Evolutionary conservation across 2,797 vertebrate species (phyloP), one percentile per base, ranked within the genome.

Genomic region (Hyperoplus immaculatus): DNA sequence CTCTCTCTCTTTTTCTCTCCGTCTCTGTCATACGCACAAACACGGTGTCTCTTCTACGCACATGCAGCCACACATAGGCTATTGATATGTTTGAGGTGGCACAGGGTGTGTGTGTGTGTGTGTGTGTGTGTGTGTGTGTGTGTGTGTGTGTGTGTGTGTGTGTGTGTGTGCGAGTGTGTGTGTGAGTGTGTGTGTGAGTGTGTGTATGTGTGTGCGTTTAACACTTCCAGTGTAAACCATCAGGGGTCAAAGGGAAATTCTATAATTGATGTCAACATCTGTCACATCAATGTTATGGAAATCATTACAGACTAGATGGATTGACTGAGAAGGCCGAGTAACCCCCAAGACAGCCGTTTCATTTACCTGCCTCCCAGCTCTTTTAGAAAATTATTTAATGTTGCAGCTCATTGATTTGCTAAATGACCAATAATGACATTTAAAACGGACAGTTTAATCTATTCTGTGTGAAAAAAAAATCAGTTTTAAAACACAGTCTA

Each of bases 381-480:
- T 77, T 82, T 64, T 56, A 54, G 83, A 84, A 88, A 91, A 93
- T 88, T 76, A 85, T 92, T 89, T 91, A 88, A 93, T 69, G 77
- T 87, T 85, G 67, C 55, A 89, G 68, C 67, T 82, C 80, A 95
- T 91, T 88, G 92, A 94, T 92, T 92, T 80, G 67, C 43, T 87
- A 90, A 94, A 91, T 87, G 87, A 86, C 83, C 87, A 76, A 68
- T 87, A 85, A 91, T 91, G 72, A 84, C 75, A 74, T 80, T 45
- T 86, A 36, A 75, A 80, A 86, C 36, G n/a, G 64, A 79, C 29
- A 74, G 71, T 83, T 90, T 50, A 77, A 71, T 84, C 69, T 72
- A 29, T 70, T 74, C 63, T 66, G 67, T 71, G 12, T 80, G 82
- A 69, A 70, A 51, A 4, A 66, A 53, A 18, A 62, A 57, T 18